phyloP scores from a whole-genome alignment of 1,140 invertebrate genomes.

The Probaryconus sp. region DNA sequence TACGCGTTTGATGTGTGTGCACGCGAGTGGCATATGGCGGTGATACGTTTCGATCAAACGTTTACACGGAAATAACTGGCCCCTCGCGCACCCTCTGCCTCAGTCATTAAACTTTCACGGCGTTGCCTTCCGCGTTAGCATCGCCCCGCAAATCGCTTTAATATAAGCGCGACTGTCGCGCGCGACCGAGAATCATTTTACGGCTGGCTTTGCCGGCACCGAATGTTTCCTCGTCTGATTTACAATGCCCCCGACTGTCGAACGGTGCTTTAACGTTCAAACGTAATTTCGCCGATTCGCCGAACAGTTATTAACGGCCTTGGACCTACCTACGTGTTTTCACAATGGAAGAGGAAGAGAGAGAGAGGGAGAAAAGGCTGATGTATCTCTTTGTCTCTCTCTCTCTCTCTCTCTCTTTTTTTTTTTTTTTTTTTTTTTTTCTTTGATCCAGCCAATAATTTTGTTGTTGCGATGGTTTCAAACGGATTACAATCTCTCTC shows the following conservation, averaged over 20 bases:
- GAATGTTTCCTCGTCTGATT: slow-evolving; percentile 41
- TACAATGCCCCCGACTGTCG: slow-evolving; percentile 13
- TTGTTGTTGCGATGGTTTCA: too few relatives aligned
- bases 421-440: too few relatives aligned
- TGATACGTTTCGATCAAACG: slow-evolving; percentile 54
- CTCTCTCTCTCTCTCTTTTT: too few relatives aligned
- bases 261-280: slow-evolving; percentile 28
- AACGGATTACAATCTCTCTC: too few relatives aligned
- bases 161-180: slow-evolving; percentile 36
- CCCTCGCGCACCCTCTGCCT: slow-evolving; percentile 9
- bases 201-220: slow-evolving; percentile 31
- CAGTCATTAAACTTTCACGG: slow-evolving; percentile 31
- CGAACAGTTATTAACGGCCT: slow-evolving; percentile 28
- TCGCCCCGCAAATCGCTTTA: slow-evolving; percentile 38
- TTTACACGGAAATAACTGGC: slow-evolving; percentile 44
- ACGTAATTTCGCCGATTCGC: slow-evolving; percentile 23
- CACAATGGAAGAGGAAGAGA: slow-evolving; percentile 1
- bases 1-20: slow-evolving; percentile 54
- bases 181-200: slow-evolving; percentile 46
- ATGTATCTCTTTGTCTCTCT: too few relatives aligned
- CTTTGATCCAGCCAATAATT: too few relatives aligned
- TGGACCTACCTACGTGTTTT: not conserved
- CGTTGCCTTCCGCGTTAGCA: slow-evolving; percentile 14
- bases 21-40: slow-evolving; percentile 47
- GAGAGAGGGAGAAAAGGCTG: too few relatives aligned